Conservation (phyloP, 92 coral and sea anemone genomes). For the Umimayanthus kanabou region DNA sequence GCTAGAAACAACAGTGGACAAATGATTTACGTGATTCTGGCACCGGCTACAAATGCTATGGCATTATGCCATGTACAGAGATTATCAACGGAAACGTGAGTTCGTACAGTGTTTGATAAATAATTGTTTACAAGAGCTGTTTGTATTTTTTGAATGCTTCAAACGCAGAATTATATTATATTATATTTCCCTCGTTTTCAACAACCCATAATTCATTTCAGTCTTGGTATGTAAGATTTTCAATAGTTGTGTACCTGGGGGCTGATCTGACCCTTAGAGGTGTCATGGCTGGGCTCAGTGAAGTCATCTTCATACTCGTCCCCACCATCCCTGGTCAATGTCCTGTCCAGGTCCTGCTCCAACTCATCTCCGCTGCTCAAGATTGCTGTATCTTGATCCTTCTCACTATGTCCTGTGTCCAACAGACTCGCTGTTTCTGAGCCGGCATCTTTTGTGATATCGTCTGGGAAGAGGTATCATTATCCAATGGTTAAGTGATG, state of each 20-base stretch:
- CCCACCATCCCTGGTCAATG: slow-evolving; percentile 51
- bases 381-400: slow-evolving; percentile 64
- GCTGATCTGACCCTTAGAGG: background rate
- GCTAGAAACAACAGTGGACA: no score
- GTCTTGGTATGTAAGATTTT: background rate
- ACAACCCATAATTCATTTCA: no score
- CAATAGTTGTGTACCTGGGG: background rate
- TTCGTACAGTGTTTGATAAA: no score
- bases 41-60: no score
- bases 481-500: no score
- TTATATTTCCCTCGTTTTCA: no score
- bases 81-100: no score
- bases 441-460: slow-evolving; percentile 48
- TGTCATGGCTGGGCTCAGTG: slow-evolving; percentile 59
- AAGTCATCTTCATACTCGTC: slow-evolving; percentile 85
- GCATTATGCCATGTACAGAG: no score
- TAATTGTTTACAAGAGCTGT: no score
- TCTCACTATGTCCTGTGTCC: slow-evolving; percentile 48
- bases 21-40: no score
- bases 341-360: slow-evolving; percentile 63
- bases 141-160: no score
- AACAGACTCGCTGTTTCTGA: slow-evolving; percentile 82
- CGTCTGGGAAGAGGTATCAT: slow-evolving; percentile 42
- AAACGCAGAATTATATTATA: no score
- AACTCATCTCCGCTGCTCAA: slow-evolving; percentile 51